These are phyloP conservation scores for Beris morrisii DNA, from an alignment of 2,888 invertebrate species.

Conservation along the genomic window DNA sequence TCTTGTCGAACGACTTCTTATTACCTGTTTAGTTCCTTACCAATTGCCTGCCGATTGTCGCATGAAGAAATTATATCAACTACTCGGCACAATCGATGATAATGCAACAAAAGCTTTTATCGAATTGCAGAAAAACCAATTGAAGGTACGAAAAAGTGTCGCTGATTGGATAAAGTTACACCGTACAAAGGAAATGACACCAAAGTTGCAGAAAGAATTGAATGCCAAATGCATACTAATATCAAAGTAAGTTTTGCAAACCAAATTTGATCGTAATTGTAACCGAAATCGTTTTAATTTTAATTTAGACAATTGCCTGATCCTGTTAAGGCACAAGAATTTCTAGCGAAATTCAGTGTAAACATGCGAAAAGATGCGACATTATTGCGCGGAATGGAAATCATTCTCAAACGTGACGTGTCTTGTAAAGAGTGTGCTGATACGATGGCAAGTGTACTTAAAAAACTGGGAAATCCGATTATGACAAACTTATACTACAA, in stretches of 20 bases:
- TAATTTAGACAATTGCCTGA: slow-evolving; percentile 78
- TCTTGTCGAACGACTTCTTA: slow-evolving; percentile 87
- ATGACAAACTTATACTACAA: slow-evolving; percentile 96
- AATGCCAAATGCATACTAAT: slow-evolving; percentile 62
- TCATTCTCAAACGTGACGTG: slow-evolving; percentile 85
- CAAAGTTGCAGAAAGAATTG: slow-evolving; percentile 73
- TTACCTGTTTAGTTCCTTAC: slow-evolving; percentile 94
- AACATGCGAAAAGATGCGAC: slow-evolving; percentile 74
- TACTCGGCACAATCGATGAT: slow-evolving; percentile 91
- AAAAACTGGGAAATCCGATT: slow-evolving; percentile 90
- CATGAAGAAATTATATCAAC: slow-evolving; percentile 90
- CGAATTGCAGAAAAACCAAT: slow-evolving; percentile 89
- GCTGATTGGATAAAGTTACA: slow-evolving; percentile 86
- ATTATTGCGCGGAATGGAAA: slow-evolving; percentile 80
- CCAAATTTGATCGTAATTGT: neutral
- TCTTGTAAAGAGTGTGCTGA: slow-evolving; percentile 94
- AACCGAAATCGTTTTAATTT: slow-evolving; percentile 2
- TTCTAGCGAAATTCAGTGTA: slow-evolving; percentile 77
- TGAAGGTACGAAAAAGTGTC: slow-evolving; percentile 79
- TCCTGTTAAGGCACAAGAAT: slow-evolving; percentile 88
- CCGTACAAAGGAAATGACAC: slow-evolving; percentile 65
- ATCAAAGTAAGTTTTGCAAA: slow-evolving; percentile 48
- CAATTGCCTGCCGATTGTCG: slow-evolving; percentile 81
- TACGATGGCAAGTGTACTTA: slow-evolving; percentile 77
- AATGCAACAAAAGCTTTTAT: slow-evolving; percentile 92